Evolutionary conservation across 2,113 vertebrate genomes (phyloP).

Genomic region (Ursus arctos): DNA sequence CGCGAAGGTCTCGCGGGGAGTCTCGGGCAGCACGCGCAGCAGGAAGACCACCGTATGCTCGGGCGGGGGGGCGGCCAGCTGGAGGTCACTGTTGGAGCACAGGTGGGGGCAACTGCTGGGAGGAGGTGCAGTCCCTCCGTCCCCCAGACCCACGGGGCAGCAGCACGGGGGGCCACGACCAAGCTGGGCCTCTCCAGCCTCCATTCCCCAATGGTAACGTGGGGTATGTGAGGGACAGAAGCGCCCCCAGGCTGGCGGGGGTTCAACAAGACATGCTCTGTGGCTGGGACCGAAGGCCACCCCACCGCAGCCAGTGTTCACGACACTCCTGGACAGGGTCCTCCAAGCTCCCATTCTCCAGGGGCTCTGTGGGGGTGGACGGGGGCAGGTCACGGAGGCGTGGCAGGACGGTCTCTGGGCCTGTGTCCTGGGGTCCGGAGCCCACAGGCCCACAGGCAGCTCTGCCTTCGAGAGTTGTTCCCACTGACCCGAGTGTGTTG

Average conservation of each 20-base stretch:
- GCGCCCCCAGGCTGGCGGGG: accelerated
- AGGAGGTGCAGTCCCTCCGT: too few relatives aligned
- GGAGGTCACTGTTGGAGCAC: conserved; percentile 82
- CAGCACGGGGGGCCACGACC: neutral
- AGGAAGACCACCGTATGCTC: conserved; percentile 93
- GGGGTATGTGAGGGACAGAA: neutral
- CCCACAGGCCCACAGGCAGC: neutral
- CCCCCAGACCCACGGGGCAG: accelerated
- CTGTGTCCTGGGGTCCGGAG: neutral
- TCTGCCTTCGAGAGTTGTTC: neutral
- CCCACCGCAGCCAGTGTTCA: neutral
- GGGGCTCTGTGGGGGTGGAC: neutral
- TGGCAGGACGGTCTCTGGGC: neutral
- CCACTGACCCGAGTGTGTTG: neutral
- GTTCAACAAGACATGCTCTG: accelerated
- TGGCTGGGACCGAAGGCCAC: neutral
- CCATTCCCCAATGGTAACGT: accelerated
- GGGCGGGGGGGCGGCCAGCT: conserved; percentile 89
- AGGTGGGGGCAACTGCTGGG: accelerated
- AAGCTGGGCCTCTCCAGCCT: neutral
- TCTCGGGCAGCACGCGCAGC: conserved; percentile 93
- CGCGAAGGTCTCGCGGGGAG: conserved; percentile 92
- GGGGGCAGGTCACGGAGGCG: too few relatives aligned
- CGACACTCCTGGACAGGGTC: too few relatives aligned
- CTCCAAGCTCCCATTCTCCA: neutral